phyloP scores from a whole-genome alignment of 1,140 invertebrate genomes.

The Whitmania pigra region DNA sequence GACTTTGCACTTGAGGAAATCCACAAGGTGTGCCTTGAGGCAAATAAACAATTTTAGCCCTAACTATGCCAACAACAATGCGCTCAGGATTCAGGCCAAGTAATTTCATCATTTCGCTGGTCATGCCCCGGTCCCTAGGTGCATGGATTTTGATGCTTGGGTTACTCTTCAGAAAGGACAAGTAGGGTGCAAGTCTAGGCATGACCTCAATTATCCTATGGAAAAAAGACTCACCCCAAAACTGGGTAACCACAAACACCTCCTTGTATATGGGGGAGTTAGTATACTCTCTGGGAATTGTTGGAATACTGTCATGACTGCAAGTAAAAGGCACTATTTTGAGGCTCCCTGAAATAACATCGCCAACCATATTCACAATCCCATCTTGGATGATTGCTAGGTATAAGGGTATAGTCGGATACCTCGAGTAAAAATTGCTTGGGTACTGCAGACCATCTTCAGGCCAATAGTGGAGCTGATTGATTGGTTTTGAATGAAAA shows the following conservation, averaged over 20 bases:
- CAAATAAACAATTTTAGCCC: constrained; percentile 14
- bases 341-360: constrained; percentile 19
- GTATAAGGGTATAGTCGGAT: constrained; percentile 16
- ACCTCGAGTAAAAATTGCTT: constrained; percentile 13
- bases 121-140: not conserved
- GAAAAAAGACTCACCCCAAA: constrained; percentile 21
- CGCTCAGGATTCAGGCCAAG: constrained; percentile 15
- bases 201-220: constrained; percentile 24
- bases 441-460: constrained; percentile 24
- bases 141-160: constrained; percentile 21
- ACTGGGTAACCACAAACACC: constrained; percentile 23
- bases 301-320: constrained; percentile 22
- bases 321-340: constrained; percentile 23
- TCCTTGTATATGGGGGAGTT: constrained; percentile 19
- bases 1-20: constrained; percentile 18
- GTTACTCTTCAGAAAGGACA: constrained; percentile 17
- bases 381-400: constrained; percentile 20
- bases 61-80: not conserved
- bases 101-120: constrained; percentile 9
- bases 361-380: constrained; percentile 18
- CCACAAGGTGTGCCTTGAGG: constrained; percentile 16
- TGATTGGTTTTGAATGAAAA: constrained; percentile 24
- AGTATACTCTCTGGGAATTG: constrained; percentile 17
- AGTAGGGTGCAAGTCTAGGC: constrained; percentile 23
- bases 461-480: constrained; percentile 24